Base-by-base conservation (phyloP, 64 coral and sea anemone genomes). In the Astreopora myriophthalma region DNA sequence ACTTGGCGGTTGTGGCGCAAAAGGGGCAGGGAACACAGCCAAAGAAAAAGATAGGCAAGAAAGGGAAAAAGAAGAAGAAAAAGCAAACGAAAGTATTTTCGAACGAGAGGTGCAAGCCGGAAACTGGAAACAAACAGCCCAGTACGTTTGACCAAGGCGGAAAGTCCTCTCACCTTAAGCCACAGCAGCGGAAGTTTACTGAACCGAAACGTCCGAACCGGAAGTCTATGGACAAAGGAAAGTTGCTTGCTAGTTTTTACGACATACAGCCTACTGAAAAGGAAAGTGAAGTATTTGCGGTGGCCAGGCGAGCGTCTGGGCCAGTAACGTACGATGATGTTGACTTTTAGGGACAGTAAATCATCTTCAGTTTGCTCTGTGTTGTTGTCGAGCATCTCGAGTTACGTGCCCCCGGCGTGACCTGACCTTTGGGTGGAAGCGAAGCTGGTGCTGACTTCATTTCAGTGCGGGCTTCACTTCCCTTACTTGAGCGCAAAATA, bases 41-140 rank as follows among this genome's bases (percentile, higher is more conserved):
- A 57, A 91, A 91, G 31, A 80, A 71, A 36, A 63, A 87, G 76
- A 92, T 85, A 46, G 93, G 72, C 44, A 88, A 92, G 86, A 89
- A 87, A 65, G 76, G 69, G 37, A 91, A 91, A 33, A 77, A 42
- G 60, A 92, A 80, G 28, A 87, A 83, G 68, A 95, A 82, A 68
- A 80, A 80, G 12, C 88, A 83, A 64, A 63, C 68, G 5, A 10
- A 22, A 7, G 80, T 34, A 64, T 3, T n/a, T 49, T 31, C n/a
- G 3, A 31, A 8, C 9, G 32, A 34, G 20, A 64, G 20, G 9
- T 12, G 31, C 10, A 83, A 58, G 14, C 19, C 52, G 22, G 48
- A 7, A 13, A 1, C 6, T 34, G 55, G 8, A n/a, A 37, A 19
- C 20, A 11, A 83, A n/a, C 79, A 83, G 22, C 11, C 6, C 20